These are phyloP conservation scores for Pseudopleuronectes americanus DNA, from an alignment of 2,797 vertebrate genomes.

Conservation along the genomic window DNA sequence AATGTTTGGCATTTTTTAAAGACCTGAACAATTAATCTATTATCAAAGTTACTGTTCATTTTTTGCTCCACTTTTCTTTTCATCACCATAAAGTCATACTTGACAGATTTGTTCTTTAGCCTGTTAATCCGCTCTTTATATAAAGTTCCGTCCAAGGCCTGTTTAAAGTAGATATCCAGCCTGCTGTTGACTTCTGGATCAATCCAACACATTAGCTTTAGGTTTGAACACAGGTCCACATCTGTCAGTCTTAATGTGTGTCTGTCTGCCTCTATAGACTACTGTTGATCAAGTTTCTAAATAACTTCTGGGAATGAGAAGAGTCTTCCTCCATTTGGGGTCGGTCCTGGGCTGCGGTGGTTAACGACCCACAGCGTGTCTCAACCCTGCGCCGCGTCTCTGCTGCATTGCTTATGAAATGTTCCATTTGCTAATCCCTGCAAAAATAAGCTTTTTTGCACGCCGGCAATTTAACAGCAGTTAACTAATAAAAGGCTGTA, in stretches of 20 bases:
- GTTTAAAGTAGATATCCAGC: background rate
- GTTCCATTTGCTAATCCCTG: slow-evolving; percentile 83
- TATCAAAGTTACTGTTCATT: background rate
- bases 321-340: slow-evolving; percentile 24
- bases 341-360: slow-evolving; percentile 34
- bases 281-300: slow-evolving; percentile 21
- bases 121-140: background rate
- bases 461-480: slow-evolving; percentile 81
- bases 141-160: background rate
- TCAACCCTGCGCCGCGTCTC: slow-evolving; percentile 50
- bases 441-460: slow-evolving; percentile 78
- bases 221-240: background rate
- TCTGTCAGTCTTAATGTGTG: background rate
- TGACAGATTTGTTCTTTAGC: slow-evolving; percentile 12
- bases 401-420: slow-evolving; percentile 77
- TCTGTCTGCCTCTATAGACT: slow-evolving; percentile 11
- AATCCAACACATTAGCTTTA: background rate
- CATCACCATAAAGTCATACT: background rate
- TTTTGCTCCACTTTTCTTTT: background rate
- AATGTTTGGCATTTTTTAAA: background rate
- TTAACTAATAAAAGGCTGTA: slow-evolving; percentile 82
- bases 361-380: slow-evolving; percentile 41
- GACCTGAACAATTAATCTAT: background rate
- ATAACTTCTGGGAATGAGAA: slow-evolving; percentile 1
- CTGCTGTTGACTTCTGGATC: slow-evolving; percentile 4